Conservation (phyloP, 2,888 invertebrate genomes). For the Formica aserva region DNA sequence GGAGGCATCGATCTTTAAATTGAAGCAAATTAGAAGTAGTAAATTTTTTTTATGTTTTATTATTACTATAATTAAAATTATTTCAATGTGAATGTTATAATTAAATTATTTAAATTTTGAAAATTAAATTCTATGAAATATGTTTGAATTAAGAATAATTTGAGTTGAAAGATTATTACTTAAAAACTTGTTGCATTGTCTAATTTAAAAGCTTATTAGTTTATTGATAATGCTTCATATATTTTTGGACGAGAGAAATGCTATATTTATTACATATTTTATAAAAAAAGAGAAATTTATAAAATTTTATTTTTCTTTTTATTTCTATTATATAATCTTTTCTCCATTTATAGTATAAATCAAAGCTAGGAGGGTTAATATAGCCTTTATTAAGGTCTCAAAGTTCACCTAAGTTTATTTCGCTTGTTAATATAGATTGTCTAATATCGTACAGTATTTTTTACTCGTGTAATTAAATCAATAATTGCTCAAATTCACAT, state of each 20-base stretch:
- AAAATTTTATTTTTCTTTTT: conserved; percentile 1
- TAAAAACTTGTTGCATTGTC: background rate
- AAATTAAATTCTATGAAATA: background rate
- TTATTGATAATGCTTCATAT: background rate
- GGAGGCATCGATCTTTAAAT: background rate
- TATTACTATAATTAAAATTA: background rate
- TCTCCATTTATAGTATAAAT: background rate
- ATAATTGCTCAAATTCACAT: conserved; percentile 50
- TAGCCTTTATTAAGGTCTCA: conserved; percentile 3
- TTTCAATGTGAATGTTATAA: background rate
- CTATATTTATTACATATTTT: background rate
- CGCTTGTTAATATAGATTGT: conserved; percentile 28
- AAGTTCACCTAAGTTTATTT: conserved; percentile 39
- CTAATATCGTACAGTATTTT: conserved; percentile 39
- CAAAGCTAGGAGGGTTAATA: conserved; percentile 13
- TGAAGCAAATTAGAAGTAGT: background rate
- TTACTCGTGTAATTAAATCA: conserved; percentile 26
- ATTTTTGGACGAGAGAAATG: background rate
- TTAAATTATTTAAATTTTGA: background rate
- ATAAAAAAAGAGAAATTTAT: background rate
- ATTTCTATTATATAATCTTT: background rate
- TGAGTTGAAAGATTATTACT: background rate
- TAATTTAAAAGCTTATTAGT: conserved; percentile 7
- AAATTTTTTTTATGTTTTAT: background rate
- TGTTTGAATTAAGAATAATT: conserved; percentile 4